phyloP scores from a whole-genome alignment of 2,797 vertebrate genomes.

The Spinibarbus caldwelli region DNA sequence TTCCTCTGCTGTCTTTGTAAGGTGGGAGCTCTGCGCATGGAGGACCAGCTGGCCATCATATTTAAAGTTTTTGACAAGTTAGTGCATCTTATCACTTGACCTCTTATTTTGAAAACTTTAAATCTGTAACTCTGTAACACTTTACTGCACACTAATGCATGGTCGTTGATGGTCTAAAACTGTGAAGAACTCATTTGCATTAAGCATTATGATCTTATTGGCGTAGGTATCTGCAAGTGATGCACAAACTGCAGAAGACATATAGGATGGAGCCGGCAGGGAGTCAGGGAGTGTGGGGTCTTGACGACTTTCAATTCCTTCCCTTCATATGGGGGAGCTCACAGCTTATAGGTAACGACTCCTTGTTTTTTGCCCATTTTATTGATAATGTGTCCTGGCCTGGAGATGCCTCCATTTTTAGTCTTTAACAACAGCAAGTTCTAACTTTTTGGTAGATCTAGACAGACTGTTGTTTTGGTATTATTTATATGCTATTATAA shows the following conservation, averaged over 20 bases:
- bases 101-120: background rate
- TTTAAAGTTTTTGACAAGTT: conserved; percentile 90
- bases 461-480: background rate
- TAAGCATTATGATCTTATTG: background rate
- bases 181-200: conserved; percentile 26
- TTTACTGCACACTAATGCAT: background rate
- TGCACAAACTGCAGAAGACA: conserved; percentile 94
- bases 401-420: background rate
- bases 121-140: background rate
- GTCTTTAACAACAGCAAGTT: background rate
- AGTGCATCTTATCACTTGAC: conserved; percentile 48
- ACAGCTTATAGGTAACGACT: conserved; percentile 89
- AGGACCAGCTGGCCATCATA: conserved; percentile 93
- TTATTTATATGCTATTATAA: background rate
- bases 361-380: background rate
- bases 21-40: conserved; percentile 86
- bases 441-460: background rate
- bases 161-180: conserved; percentile 1
- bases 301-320: conserved; percentile 97
- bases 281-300: conserved; percentile 97
- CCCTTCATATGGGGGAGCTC: conserved; percentile 98
- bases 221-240: conserved; percentile 89
- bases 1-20: conserved; percentile 98
- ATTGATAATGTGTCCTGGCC: background rate
- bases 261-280: conserved; percentile 98